Evolutionary conservation across 53 echinoderm and acorn worm species (phyloP).

Genomic region (Crossaster papposus): DNA sequence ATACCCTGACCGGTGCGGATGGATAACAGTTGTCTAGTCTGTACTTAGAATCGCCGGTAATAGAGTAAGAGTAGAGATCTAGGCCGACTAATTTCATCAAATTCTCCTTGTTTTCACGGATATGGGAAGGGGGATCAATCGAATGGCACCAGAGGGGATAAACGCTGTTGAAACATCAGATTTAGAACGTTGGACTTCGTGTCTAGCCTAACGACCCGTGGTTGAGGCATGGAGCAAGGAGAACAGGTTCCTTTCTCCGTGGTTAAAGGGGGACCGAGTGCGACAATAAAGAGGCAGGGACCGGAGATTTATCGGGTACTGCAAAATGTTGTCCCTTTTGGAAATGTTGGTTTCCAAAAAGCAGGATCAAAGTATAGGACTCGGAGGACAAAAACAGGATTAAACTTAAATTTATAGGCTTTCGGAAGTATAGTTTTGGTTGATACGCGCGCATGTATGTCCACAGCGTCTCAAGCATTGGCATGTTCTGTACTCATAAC

Average conservation of each 20-base stretch:
- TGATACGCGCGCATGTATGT: too few species aligned
- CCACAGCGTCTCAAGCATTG: too few species aligned
- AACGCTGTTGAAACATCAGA: slow-evolving; percentile 59
- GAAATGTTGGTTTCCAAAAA: too few species aligned
- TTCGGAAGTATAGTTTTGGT: too few species aligned
- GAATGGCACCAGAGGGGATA: slow-evolving; percentile 45
- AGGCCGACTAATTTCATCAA: slow-evolving; percentile 63
- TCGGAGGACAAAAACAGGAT: too few species aligned
- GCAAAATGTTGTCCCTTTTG: too few species aligned
- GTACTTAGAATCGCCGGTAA: slow-evolving; percentile 2
- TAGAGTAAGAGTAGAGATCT: neutral
- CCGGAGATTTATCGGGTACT: too few species aligned
- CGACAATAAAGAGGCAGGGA: too few species aligned
- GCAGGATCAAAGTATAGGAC: too few species aligned
- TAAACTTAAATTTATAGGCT: too few species aligned
- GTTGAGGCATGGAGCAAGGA: slow-evolving; percentile 3
- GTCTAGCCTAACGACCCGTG: neutral
- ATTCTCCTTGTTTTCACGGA: slow-evolving; percentile 36
- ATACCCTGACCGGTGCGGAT: slow-evolving; percentile 39
- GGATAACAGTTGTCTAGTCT: slow-evolving; percentile 63
- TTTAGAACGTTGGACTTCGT: slow-evolving; percentile 18
- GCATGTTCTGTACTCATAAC: too few species aligned
- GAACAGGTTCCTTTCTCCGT: neutral
- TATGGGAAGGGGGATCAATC: slow-evolving; percentile 34
- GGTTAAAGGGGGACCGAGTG: too few species aligned